Evolutionary conservation across 2,113 vertebrate genomes (phyloP), one percentile per base, ranked within the genome.

Genomic region (Hemicordylus capensis): DNA sequence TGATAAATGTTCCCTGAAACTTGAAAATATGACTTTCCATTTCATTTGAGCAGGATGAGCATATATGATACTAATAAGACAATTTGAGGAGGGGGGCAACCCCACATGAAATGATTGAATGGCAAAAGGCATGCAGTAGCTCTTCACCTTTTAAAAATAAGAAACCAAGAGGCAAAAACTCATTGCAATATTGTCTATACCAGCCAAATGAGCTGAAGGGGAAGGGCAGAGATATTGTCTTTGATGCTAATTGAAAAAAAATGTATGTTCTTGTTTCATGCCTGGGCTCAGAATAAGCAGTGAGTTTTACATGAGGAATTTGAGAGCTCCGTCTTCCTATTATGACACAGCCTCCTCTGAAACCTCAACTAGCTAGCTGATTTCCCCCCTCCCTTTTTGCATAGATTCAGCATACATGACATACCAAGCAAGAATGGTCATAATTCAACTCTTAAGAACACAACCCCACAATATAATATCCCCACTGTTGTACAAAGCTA

Each of bases 1-100:
- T 22, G 31, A 19, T 28, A 61, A 72, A 1, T 78, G 42, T 10
- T 83, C 37, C 46, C 82, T 85, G 54, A 73, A 0, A 64, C 69
- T 46, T 73, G 37, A 84, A 88, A 92, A 86, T 70, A 4, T 64
- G 87, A 70, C 11, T 17, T 39, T 77, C 9, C 6, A 17, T 80
- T 78, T 77, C 75, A 91, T 75, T 70, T 26, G 31, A 82, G 80
- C 80, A 58, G 78, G 84, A 92, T 74, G 54, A 89, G 88, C 76
- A 92, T 95, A 96, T 94, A 93, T 96, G 95, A 88, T 90, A 94
- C 86, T 89, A 94, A 94, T 90, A 93, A 91, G 87, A 85, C 70
- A 58, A 51, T 83, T 88, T 87, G 91, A 90, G 95, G 95, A 89
- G 91, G 96, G 94, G 34, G 54, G 93, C 95, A 95, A 89, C 86